Base-by-base conservation (phyloP, 1,140 invertebrate species). In the Parasteatoda tepidariorum region DNA sequence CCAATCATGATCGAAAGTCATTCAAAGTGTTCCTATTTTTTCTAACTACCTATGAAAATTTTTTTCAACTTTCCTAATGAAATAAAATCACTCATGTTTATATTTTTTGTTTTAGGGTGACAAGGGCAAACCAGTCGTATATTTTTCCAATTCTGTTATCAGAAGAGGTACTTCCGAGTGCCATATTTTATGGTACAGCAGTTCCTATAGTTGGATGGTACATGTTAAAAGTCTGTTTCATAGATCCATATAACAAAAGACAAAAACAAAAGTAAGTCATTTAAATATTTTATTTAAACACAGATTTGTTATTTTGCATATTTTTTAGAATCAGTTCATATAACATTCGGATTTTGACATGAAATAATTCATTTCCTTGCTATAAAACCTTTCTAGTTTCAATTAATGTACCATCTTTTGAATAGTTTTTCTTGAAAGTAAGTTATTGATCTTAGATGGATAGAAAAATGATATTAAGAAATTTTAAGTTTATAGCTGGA, bases 131-230 rank as follows among this genome's bases (percentile, higher is more conserved):
- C 76, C 97, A 99, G 89, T 93, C 93, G 0, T 98, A 97, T 87
- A 90, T 93, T 24, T 95, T 98, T 85, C 96, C 97, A 0, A 95
- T 98, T 86, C 94, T 96, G 86, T 88, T 99, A 22, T 96, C 95
- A 85, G 96, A 98, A 86, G 95, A 97, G 87, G 90, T 98, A 4
- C 90, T 96, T 83, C 95, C 96, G 2, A 93, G 94, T 24, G 94
- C 97, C 0, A 90, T 98, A 33, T 96, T 99, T 88, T 99, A 99
- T 88, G 97, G 96, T 1, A 97, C 97, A 0, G 90, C 97, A 0
- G 92, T 94, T 0, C 97, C 97, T 0, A 62, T 97, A 2, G 89
- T 97, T 54, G 92, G 93, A 0, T 97, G 94, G 92, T 91, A 94
- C 26, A 87, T 95, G 0, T 89, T 96, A 0, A 97, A 97, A 88